These are phyloP conservation scores for Platorchestia sp. DNA, from an alignment of 1,140 invertebrate species.

Conservation along the genomic window DNA sequence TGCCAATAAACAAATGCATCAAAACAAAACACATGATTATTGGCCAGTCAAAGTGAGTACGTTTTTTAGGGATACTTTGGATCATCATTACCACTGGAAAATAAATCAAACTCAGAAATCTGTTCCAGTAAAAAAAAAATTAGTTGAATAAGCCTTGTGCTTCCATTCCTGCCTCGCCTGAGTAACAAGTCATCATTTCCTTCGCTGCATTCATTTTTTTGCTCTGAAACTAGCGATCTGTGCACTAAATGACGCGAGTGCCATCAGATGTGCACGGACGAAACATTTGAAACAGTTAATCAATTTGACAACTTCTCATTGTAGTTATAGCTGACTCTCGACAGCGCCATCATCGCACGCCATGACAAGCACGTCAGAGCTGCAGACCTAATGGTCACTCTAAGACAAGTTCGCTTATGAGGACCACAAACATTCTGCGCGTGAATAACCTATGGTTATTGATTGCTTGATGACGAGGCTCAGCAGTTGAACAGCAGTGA, in stretches of 20 bases:
- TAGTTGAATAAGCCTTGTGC: neutral
- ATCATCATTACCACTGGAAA: too few relatives aligned
- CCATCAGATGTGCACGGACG: too few relatives aligned
- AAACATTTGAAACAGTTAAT: neutral
- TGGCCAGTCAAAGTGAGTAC: too few relatives aligned
- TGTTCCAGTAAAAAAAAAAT: too few relatives aligned
- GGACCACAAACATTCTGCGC: neutral
- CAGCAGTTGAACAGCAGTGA: neutral
- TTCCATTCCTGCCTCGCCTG: neutral
- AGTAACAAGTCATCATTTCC: neutral
- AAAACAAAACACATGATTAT: too few relatives aligned
- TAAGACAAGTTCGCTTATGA: neutral
- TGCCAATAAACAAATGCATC: too few relatives aligned
- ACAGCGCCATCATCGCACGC: neutral
- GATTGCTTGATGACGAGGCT: neutral
- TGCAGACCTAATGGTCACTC: neutral
- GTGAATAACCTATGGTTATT: neutral
- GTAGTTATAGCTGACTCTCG: neutral
- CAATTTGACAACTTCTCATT: neutral
- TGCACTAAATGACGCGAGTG: too few relatives aligned
- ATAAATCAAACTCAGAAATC: too few relatives aligned
- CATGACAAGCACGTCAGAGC: neutral
- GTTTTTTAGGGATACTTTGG: too few relatives aligned
- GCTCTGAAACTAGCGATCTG: too few relatives aligned
- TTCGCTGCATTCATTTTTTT: neutral